phyloP scores from a whole-genome alignment of 2,797 vertebrate species.

The Dallia pectoralis region DNA sequence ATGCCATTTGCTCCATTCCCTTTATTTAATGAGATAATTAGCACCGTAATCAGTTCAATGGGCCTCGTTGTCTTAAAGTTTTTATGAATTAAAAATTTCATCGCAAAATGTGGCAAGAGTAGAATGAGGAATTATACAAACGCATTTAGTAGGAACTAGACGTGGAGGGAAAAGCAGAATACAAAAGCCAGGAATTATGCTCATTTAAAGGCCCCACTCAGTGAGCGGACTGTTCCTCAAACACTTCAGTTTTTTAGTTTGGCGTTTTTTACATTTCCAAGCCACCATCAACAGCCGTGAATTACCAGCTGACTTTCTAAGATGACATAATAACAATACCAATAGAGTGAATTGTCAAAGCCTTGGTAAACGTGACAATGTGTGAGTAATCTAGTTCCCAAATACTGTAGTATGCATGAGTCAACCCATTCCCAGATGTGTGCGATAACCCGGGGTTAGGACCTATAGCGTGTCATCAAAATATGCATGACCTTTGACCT shows the following conservation, averaged over 20 bases:
- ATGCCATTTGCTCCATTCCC: conserved; percentile 26
- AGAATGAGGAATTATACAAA: conserved; percentile 29
- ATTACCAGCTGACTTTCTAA: conserved; percentile 25
- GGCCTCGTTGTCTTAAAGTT: conserved; percentile 38
- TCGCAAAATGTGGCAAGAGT: conserved; percentile 28
- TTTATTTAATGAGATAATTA: conserved; percentile 52
- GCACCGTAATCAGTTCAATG: conserved; percentile 30
- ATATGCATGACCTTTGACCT: conserved; percentile 32
- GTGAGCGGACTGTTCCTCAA: conserved; percentile 44
- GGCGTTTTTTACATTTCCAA: conserved; percentile 40
- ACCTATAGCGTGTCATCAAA: conserved; percentile 13
- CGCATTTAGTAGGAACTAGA: conserved; percentile 22
- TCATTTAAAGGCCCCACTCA: conserved; percentile 45
- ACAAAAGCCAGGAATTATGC: conserved; percentile 35
- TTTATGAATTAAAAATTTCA: conserved; percentile 42
- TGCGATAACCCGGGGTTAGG: neutral
- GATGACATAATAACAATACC: conserved; percentile 7
- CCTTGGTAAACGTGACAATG: neutral
- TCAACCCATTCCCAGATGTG: too few relatives aligned
- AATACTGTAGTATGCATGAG: too few relatives aligned
- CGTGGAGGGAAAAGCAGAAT: conserved; percentile 24
- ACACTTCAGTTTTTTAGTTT: conserved; percentile 35
- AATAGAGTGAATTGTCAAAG: conserved; percentile 3
- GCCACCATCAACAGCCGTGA: conserved; percentile 14
- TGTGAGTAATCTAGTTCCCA: too few relatives aligned